These are phyloP conservation scores for Sipunculus nudus DNA, from an alignment of 2,888 invertebrate genomes.

Conservation along the genomic window DNA sequence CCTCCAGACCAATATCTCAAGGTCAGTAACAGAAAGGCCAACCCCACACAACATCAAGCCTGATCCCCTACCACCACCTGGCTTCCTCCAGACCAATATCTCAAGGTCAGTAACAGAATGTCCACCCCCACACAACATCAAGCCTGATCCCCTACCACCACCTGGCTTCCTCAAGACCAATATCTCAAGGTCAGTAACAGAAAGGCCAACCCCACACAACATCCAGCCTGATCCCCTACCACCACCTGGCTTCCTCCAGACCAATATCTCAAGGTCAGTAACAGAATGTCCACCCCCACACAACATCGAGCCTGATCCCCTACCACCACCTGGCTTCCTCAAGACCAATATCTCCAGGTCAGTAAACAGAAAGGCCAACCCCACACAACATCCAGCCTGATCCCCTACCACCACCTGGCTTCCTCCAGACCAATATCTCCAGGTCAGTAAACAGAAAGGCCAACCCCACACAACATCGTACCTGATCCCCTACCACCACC, in stretches of 20 bases:
- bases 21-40: no score
- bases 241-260: conserved; percentile 86
- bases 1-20: no score
- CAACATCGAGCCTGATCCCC: conserved; percentile 88
- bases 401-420: conserved; percentile 81
- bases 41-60: no score
- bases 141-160: conserved; percentile 83
- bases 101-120: no score
- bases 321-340: conserved; percentile 83
- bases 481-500: no score
- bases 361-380: no score
- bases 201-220: conserved; percentile 90
- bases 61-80: no score
- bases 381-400: conserved; percentile 90
- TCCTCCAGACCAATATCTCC: conserved; percentile 92
- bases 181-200: conserved; percentile 87
- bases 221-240: conserved; percentile 83
- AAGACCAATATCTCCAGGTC: conserved; percentile 89
- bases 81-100: no score
- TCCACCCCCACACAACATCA: conserved; percentile 86
- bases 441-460: no score
- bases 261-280: conserved; percentile 86
- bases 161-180: conserved; percentile 87
- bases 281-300: no score
- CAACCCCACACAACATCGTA: no score